Conservation (phyloP, 2,113 vertebrate genomes). For the Caranx ignobilis region DNA sequence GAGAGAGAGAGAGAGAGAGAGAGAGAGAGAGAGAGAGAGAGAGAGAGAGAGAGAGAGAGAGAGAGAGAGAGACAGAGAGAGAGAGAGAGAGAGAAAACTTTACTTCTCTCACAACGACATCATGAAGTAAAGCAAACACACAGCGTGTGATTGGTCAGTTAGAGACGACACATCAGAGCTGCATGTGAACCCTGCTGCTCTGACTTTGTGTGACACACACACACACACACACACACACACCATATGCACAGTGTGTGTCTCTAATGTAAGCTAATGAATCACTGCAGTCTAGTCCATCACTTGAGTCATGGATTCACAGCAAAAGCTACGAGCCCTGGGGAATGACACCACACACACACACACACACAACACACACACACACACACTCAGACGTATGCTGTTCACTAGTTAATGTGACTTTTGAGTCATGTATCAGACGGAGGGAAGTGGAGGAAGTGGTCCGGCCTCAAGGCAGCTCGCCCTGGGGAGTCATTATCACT, state of each 20-base stretch:
- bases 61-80: not conserved
- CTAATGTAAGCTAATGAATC: conserved; percentile 70
- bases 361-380: conserved; percentile 12
- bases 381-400: conserved; percentile 3
- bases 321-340: conserved; percentile 21
- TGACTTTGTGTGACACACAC: conserved; percentile 41
- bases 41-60: not conserved
- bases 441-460: conserved; percentile 74
- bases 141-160: not conserved
- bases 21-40: not conserved
- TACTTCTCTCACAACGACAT: no score
- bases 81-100: not conserved
- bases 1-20: not conserved
- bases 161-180: not conserved
- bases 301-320: conserved; percentile 68
- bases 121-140: not conserved
- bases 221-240: conserved; percentile 17
- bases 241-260: not conserved
- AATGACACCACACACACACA: conserved; percentile 2
- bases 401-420: conserved; percentile 55
- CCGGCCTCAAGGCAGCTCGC: conserved; percentile 65
- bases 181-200: conserved; percentile 7
- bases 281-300: conserved; percentile 53
- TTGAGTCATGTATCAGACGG: conserved; percentile 70
- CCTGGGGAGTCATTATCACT: conserved; percentile 66